Evolutionary conservation across 37 sponge, comb jelly and placozoan species (phyloP), one percentile per base, ranked within the genome.

Genomic region (Dysidea cf. avara): DNA sequence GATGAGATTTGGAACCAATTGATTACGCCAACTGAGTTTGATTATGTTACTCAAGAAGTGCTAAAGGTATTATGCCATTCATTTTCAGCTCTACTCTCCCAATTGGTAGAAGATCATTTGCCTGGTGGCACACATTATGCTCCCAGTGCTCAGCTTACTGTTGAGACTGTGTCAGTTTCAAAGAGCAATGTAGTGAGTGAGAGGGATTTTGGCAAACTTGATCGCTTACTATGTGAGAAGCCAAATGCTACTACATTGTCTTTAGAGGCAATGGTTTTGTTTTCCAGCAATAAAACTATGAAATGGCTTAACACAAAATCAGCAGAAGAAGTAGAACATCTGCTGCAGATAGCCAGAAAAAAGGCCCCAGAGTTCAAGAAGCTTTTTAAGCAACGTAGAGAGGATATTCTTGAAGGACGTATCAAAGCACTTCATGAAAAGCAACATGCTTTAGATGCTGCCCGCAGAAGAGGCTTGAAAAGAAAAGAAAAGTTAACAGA

Each of bases 181-280:
- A 72, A 34, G 1, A 72, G 40, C 48, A 72, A 72, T 39, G 61
- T 29, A 11, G 34, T 72, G 26, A 72, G 74, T 58, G 43, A 72
- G 17, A 31, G 74, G 4, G 59, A 56, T 22, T 72, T 72, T 58
- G 74, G 39, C 1, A 26, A 72, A 33, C 30, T 72, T 2, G 74
- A 72, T 33, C 39, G 74, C 3, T 38, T 58, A 17, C 46, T 59
- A 58, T 13, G 59, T 24, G 61, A 72, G 49, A 72, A 72, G 61
- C 74, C 74, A 3, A 56, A 72, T 58, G 59, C 74, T 21, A 35
- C 43, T 13, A 38, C 47, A 1, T 2, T 56, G 4, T 36, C 40
- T 20, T 3, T 72, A 39, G 61, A 72, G 33, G 30, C 7, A 7
- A 16, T 72, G 56, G 34, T 72, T 17, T 21, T 72, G 46, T 72